These are phyloP conservation scores for Porphyrio hochstetteri DNA, from an alignment of 2,113 vertebrate species.

Conservation along the genomic window DNA sequence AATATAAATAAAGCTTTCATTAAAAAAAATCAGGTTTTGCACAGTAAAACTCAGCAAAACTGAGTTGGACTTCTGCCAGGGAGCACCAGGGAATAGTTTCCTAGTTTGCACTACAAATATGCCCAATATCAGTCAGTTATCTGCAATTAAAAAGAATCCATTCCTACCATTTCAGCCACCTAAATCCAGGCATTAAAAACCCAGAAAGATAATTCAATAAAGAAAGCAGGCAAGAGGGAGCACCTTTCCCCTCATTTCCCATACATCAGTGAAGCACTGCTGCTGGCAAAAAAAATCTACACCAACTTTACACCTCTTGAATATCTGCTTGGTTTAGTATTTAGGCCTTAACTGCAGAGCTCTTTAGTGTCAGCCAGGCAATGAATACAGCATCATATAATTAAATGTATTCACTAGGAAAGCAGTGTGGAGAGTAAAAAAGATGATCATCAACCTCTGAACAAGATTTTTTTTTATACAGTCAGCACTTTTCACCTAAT, in stretches of 20 bases:
- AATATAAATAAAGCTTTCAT: conserved; percentile 14
- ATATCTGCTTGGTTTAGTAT: conserved; percentile 49
- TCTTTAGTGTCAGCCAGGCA: conserved; percentile 55
- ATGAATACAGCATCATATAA: conserved; percentile 58
- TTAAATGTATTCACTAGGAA: conserved; percentile 56
- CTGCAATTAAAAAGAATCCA: conserved; percentile 21
- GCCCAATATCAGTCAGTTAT: not conserved
- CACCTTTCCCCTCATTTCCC: not conserved
- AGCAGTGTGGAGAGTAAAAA: conserved; percentile 30
- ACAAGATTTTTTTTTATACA: conserved; percentile 16
- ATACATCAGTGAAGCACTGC: not conserved
- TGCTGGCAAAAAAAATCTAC: not conserved
- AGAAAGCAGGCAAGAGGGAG: not conserved
- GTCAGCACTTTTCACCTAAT: conserved; percentile 62
- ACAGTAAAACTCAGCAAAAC: not conserved
- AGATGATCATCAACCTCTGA: conserved; percentile 45
- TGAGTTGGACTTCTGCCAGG: not conserved
- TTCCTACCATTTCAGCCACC: not conserved
- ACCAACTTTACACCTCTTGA: conserved; percentile 39
- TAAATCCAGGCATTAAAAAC: not conserved
- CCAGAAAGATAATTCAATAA: conserved; percentile 14
- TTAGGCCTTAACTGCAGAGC: conserved; percentile 53
- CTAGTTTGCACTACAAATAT: not conserved
- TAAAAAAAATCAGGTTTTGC: conserved; percentile 7
- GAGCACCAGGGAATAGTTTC: not conserved